Conservation (phyloP, 2,888 invertebrate species). For the Heteropelma amictum region DNA sequence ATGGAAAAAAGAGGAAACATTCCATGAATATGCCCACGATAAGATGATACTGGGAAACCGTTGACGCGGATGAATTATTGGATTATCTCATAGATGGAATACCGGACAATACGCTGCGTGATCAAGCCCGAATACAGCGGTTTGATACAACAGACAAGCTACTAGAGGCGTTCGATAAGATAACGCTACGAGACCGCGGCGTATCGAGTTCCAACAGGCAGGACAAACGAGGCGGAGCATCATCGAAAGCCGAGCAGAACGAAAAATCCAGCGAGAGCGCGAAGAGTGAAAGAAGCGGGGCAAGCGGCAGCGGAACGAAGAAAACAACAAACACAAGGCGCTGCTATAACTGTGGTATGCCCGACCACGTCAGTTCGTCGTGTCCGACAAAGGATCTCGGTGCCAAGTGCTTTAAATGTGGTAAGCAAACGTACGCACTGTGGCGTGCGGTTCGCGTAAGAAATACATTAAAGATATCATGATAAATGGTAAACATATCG, state of each 20-base stretch:
- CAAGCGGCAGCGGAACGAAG: neutral
- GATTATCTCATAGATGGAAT: slow-evolving; percentile 53
- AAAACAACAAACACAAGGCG: neutral
- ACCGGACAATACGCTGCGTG: slow-evolving; percentile 23
- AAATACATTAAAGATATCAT: slow-evolving; percentile 17
- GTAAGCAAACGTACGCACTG: neutral
- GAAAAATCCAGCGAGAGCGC: neutral
- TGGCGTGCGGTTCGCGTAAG: neutral
- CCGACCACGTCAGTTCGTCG: neutral
- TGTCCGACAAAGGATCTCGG: slow-evolving; percentile 3
- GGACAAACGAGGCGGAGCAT: neutral
- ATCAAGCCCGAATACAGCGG: slow-evolving; percentile 45
- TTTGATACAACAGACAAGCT: neutral
- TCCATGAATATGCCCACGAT: neutral
- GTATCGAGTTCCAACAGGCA: neutral
- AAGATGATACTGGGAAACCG: neutral
- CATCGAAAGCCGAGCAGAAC: too few relatives aligned
- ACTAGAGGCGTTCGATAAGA: slow-evolving; percentile 22
- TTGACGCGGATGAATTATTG: slow-evolving; percentile 35
- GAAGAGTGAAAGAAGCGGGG: neutral
- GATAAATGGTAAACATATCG: slow-evolving; percentile 5
- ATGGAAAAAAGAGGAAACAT: neutral
- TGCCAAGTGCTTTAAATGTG: slow-evolving; percentile 18
- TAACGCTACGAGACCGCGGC: neutral
- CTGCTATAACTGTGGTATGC: neutral